Conservation (phyloP, 2,797 vertebrate species). For the Apodemus agrarius region DNA sequence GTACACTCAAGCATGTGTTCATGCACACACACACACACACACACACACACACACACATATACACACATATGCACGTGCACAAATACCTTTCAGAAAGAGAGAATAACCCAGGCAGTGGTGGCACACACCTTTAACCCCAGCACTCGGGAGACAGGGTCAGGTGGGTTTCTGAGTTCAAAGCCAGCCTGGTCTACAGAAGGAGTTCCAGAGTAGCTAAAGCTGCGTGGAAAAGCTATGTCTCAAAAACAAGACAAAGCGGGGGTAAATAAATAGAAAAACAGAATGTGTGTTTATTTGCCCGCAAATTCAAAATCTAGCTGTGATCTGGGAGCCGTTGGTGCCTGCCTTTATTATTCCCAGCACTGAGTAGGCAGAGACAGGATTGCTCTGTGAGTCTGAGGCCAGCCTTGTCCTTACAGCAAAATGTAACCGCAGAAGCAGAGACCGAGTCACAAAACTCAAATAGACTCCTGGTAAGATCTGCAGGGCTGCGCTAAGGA, state of each 20-base stretch:
- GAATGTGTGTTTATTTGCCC: neutral
- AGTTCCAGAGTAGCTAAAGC: neutral
- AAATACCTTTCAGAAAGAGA: neutral
- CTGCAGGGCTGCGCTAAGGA: neutral
- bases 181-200: neutral
- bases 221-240: neutral
- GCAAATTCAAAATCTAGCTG: neutral
- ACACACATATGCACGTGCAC: neutral
- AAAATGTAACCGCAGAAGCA: neutral
- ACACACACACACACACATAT: neutral
- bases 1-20: neutral
- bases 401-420: neutral
- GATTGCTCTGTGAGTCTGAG: neutral
- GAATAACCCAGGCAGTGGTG: neutral
- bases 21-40: fast-evolving
- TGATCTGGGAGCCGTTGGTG: neutral
- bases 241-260: neutral
- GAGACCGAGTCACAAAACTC: neutral
- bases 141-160: neutral
- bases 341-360: neutral
- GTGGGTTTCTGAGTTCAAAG: neutral
- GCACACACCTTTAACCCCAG: neutral
- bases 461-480: too few relatives aligned
- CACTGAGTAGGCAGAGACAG: neutral
- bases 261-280: neutral